These are phyloP conservation scores for Digitonthophagus gazella DNA, from an alignment of 2,888 invertebrate species.

Conservation along the genomic window DNA sequence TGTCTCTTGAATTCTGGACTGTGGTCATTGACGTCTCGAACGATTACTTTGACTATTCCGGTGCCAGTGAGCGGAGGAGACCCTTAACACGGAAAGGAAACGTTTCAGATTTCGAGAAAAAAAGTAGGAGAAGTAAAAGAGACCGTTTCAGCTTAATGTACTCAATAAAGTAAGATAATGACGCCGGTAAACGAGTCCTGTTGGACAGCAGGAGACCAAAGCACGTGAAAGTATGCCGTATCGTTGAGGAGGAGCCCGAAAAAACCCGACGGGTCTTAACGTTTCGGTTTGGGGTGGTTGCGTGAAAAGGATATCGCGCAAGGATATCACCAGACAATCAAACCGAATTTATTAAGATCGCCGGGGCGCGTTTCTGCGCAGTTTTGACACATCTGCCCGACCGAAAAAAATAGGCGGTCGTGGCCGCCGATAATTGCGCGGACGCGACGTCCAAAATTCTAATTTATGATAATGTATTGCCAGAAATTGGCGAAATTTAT, in stretches of 20 bases:
- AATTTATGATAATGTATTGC: slow-evolving; percentile 22
- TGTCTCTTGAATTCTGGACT: slow-evolving; percentile 83
- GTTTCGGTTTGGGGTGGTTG: slow-evolving; percentile 10
- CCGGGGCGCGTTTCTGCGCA: neutral
- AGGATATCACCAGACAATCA: neutral
- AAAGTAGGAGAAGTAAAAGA: neutral
- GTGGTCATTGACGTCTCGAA: slow-evolving; percentile 94
- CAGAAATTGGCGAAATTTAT: slow-evolving; percentile 22
- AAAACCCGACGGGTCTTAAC: neutral
- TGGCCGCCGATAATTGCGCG: slow-evolving; percentile 23
- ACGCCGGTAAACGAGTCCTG: slow-evolving; percentile 1
- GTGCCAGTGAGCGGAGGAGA: slow-evolving; percentile 91
- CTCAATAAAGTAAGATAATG: slow-evolving; percentile 9
- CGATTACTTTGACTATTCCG: slow-evolving; percentile 83
- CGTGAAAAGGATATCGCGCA: neutral
- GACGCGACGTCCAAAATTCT: slow-evolving; percentile 20
- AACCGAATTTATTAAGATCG: neutral
- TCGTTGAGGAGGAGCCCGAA: neutral
- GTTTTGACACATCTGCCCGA: neutral
- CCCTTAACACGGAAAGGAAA: slow-evolving; percentile 58
- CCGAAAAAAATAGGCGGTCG: neutral
- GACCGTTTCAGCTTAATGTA: slow-evolving; percentile 11
- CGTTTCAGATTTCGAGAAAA: slow-evolving; percentile 3
- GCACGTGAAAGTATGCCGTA: neutral
- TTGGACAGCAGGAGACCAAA: neutral